Evolutionary conservation across 2,888 invertebrate genomes (phyloP), one percentile per base, ranked within the genome.

Genomic region (Neria commutata): DNA sequence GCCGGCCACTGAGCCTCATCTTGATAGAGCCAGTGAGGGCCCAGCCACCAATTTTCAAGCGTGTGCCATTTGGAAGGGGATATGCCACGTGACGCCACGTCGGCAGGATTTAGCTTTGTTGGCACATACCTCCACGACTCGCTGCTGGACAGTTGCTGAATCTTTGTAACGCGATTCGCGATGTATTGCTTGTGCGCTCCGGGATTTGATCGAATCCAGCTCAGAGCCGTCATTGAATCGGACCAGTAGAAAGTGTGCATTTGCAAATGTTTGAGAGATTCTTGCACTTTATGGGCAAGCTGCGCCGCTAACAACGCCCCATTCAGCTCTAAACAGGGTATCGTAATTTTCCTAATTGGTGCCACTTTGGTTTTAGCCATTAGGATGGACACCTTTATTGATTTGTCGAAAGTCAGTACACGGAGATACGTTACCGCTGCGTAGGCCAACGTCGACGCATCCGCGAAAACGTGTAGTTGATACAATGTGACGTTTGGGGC

Each of bases 321-420:
- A 17, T 54, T 58, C 8, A 54, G 34, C 45, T 58, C 58, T 26
- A 58, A 33, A 4, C 49, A 54, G 8, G 54, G 58, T 24, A 54
- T 21, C 10, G 51, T 51, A 1, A 56, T 54, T 23, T 58, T 48
- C n/a, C 49, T 58, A 11, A 54, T 37, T n/a, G 48, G 53, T 4
- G 50, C 45, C 24, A 59, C 54, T 55, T 58, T 58, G 21, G 49
- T 54, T 54, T 58, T 58, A 1, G 49, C 54, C 40, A 54, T 58
- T 3, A 58, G 45, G 3, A 45, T 42, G 11, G 54, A 54, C 14
- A 50, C 46, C 24, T 42, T 58, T 24, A n/a, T 2, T 19, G 40
- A 21, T 14, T 45, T 33, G 23, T 49, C 19, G 33, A 8, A 10
- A 19, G 34, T 54, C 21, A 24, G 33, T 0, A 50, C 58, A 26